Base-by-base conservation (phyloP, 2,888 invertebrate species). In the Drosophila tanythrix region DNA sequence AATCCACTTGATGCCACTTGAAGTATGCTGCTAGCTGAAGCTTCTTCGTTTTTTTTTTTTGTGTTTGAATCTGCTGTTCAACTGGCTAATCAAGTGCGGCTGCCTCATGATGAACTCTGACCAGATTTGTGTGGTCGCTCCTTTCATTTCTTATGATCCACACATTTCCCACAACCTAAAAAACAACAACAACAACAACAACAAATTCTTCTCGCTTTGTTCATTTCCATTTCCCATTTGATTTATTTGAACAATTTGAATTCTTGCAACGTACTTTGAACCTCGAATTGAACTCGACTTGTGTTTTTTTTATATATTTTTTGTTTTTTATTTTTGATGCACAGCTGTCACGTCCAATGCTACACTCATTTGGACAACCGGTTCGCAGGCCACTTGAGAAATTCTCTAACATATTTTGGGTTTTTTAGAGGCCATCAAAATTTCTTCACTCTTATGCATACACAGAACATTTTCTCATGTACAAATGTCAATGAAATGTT, bases 171-270 rank as follows among this genome's bases (percentile, higher is more conserved):
- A 71, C 71, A 76, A 40, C 25, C 50, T 27, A 53, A 21, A 77
- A 59, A 61, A 48, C 10, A 33, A 33, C 33, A 33, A 33, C 0
- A 33, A 33, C 3, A 33, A 10, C 31, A 33, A 33, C 13, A 36
- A 15, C 15, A 18, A 18, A 53, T 18, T 10, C 5, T 31, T 35
- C 43, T 57, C 33, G 40, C 6, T 58, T 57, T 56, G 11, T 68
- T 40, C 29, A 46, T 58, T 57, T 43, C 48, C 50, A 38, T 69
- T 81, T 81, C 38, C 69, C 50, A 46, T 75, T 71, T 83, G 81
- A 88, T 83, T 84, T 82, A 80, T 80, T 84, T 70, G 51, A 56
- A 62, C 71, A 76, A 69, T 74, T 82, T 71, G 48, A 63, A 65
- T 65, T 57, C 56, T 53, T 57, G 66, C 70, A 46, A 52, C 72